Base-by-base conservation (phyloP, 1,140 invertebrate species). In the Ephestia elutella region DNA sequence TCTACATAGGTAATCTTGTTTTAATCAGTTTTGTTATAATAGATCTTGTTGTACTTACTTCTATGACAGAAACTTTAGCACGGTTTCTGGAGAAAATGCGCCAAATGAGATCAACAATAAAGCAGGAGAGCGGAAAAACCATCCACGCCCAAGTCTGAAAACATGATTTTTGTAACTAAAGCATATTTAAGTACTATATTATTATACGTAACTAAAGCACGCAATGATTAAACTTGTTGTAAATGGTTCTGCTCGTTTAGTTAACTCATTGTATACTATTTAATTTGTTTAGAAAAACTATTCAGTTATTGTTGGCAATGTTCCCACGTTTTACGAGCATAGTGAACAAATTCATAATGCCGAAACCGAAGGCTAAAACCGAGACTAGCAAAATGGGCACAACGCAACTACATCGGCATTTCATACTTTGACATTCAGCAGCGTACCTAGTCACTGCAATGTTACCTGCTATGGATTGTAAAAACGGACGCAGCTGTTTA, bases 61-160 rank as follows among this genome's bases (percentile, higher is more conserved):
- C 73, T 55, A 84, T 57, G 62, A 87, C 78, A 49, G 75, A 54
- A 7, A 81, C 73, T 61, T 59, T 70, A 0, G 71, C 66, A 5
- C 71, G 66, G 60, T 87, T 87, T 49, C 83, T 78, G 3, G 77
- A 70, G 49, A 73, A 80, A 66, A 86, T 72, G 35, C 85, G 69
- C 85, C 85, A 87, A 28, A 87, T 28, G 17, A 78, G 57, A 66
- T 87, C 85, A 9, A 84, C 8, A n/a, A 77, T 62, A 53, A 79
- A 87, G 54, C 75, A 85, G 15, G 21, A 68, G 11, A 87, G 58
- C 5, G 85, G 83, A 13, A 84, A 25, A 5, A 70, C 62, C 80
- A 87, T 85, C 83, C 82, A 87, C 51, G 76, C 17, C 82, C 82
- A 87, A 17, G 82, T 83, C 85, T 87, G 68, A 58, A 78, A 82